Evolutionary conservation across 2,888 invertebrate genomes (phyloP).

Genomic region (Parthenolecanium corni): DNA sequence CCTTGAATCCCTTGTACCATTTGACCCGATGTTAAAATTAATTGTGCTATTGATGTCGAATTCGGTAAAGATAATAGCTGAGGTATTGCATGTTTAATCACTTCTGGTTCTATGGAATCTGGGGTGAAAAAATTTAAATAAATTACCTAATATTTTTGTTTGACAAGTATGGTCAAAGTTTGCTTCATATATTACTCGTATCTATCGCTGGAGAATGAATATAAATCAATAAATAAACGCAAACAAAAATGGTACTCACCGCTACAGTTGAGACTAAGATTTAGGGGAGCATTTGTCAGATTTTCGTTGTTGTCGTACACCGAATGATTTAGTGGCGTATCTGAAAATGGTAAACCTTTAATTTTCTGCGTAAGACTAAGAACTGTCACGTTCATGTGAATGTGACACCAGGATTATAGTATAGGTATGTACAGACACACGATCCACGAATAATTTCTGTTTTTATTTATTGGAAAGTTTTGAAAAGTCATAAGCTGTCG

Average conservation of each 20-base stretch:
- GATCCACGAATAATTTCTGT: background rate
- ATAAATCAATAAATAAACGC: no score
- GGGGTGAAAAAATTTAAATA: background rate
- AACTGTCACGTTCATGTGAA: no score
- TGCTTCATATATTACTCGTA: no score
- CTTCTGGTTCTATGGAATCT: conserved; percentile 16
- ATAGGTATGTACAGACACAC: background rate
- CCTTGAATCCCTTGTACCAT: conserved; percentile 86
- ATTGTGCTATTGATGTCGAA: conserved; percentile 71
- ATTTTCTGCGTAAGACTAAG: background rate
- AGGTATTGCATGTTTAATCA: conserved; percentile 27
- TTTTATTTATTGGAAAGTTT: background rate
- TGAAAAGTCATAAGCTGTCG: background rate
- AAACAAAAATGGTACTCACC: conserved; percentile 37
- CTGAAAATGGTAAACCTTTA: background rate
- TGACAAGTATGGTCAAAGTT: no score
- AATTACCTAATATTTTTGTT: background rate
- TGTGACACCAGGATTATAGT: no score
- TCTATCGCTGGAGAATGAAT: no score
- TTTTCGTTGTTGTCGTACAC: conserved; percentile 21
- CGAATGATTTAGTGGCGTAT: conserved; percentile 14
- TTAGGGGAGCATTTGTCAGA: conserved; percentile 66
- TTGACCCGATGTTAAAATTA: conserved; percentile 82
- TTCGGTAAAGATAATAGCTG: conserved; percentile 39
- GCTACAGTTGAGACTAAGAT: conserved; percentile 60